Evolutionary conservation across 2,888 invertebrate genomes (phyloP), one percentile per base, ranked within the genome.

Genomic region (Rhamphomyia laevipes): DNA sequence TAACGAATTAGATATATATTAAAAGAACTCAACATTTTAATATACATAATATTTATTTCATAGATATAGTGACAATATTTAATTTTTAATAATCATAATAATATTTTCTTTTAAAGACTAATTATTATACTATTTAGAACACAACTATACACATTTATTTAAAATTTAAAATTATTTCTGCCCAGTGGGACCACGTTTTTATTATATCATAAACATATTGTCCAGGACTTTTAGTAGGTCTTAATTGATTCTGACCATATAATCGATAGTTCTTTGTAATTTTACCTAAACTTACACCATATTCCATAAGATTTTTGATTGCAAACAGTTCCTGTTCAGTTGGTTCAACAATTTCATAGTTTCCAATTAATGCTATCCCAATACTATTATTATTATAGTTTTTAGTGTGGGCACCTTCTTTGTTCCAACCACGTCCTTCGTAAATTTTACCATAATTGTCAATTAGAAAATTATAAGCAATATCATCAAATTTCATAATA

Each of bases 381-480:
- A 86, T 77, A 61, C 84, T 82, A 50, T 69, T 74, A 5, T 60
- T 63, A 62, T 86, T 86, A 61, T 77, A 82, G n/a, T 77, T 74
- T 30, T 73, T 73, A 0, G 85, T 78, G 60, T 88, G 86, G 0
- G 85, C 81, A 0, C 88, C 88, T 43, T 78, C 66, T 49, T 64
- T 63, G 53, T 80, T 76, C 88, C 88, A 89, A 1, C 84, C 84
- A 11, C 86, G 77, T 0, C 84, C 86, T 55, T 74, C 77, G 63
- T 85, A 87, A 0, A 79, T 81, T 1, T 75, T 71, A 0, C 86
- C 87, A 59, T 87, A 85, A 7, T 85, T 86, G 1, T 86, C 87
- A 1, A 89, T 74, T 11, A 89, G 63, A 58, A 86, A 89, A 64
- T 84, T 89, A 65, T 86, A 88, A 0, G 73, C 82, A 27, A 86